Evolutionary conservation across 2,888 invertebrate genomes (phyloP).

Genomic region (Caenorhabditis afra): DNA sequence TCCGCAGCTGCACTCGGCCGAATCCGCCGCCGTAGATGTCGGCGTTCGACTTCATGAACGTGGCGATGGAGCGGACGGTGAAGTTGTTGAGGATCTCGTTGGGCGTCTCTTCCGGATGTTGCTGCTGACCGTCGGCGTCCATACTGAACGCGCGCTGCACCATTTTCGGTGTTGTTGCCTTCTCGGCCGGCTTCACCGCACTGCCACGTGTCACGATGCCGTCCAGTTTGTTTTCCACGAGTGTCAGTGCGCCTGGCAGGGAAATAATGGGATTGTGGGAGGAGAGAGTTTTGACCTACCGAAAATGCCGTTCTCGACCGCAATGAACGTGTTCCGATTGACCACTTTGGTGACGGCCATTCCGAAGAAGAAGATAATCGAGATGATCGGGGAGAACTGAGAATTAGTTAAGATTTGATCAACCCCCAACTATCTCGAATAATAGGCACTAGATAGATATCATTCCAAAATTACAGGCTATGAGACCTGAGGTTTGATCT

Average conservation of each 20-base stretch:
- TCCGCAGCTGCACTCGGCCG: slow-evolving; percentile 66
- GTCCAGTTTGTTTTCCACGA: slow-evolving; percentile 55
- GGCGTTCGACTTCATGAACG: slow-evolving; percentile 68
- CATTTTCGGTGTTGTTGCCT: slow-evolving; percentile 16
- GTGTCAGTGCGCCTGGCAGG: slow-evolving; percentile 34
- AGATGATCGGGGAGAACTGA: slow-evolving; percentile 64
- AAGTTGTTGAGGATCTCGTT: slow-evolving; percentile 70
- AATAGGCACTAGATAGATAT: no score
- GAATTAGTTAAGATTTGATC: slow-evolving; percentile 8
- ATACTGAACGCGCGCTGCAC: slow-evolving; percentile 38
- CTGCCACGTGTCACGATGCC: slow-evolving; percentile 27
- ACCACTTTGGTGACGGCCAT: slow-evolving; percentile 71
- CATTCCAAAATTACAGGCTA: no score
- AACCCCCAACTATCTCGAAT: no score
- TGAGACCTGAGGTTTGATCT: no score
- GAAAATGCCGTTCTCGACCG: slow-evolving; percentile 70
- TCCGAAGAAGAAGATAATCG: slow-evolving; percentile 71
- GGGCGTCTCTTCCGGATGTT: slow-evolving; percentile 37
- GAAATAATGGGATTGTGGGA: background rate
- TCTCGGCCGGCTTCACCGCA: slow-evolving; percentile 20
- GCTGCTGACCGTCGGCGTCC: slow-evolving; percentile 39
- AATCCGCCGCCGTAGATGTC: slow-evolving; percentile 73
- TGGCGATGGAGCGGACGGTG: slow-evolving; percentile 71
- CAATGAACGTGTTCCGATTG: slow-evolving; percentile 69
- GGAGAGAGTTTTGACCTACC: slow-evolving; percentile 38